These are phyloP conservation scores for Lophius americanus DNA, from an alignment of 2,797 vertebrate species.

Conservation along the genomic window DNA sequence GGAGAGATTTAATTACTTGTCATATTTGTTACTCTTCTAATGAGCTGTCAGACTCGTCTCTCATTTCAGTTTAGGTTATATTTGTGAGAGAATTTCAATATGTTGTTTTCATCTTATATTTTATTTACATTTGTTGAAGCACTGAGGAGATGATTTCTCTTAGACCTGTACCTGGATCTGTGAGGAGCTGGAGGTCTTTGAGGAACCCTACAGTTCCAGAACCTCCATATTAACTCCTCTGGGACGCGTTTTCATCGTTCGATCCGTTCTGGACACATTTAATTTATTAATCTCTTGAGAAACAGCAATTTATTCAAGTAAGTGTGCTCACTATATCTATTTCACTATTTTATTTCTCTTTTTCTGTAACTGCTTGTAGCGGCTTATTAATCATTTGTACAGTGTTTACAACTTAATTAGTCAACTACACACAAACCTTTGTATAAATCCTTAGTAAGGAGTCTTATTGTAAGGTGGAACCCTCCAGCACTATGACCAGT, in stretches of 20 bases:
- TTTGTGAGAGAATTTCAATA: background rate
- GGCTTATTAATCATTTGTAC: too few species aligned
- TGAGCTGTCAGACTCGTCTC: background rate
- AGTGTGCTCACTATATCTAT: too few species aligned
- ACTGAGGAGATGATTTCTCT: too few species aligned
- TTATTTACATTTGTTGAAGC: too few species aligned
- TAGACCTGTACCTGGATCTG: too few species aligned
- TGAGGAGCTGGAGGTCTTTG: background rate
- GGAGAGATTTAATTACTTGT: slow-evolving; percentile 40
- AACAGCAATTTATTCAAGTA: background rate
- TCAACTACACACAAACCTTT: too few species aligned
- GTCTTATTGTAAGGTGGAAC: too few species aligned
- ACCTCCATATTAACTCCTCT: background rate
- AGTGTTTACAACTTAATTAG: too few species aligned
- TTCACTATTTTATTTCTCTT: too few species aligned
- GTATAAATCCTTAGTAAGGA: too few species aligned
- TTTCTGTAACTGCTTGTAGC: too few species aligned
- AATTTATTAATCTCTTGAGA: background rate
- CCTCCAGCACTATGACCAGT: background rate
- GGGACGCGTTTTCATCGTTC: background rate
- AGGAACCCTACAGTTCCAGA: background rate
- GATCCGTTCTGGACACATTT: background rate
- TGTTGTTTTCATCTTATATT: too few species aligned
- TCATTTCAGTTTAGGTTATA: background rate
- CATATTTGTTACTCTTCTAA: background rate